Base-by-base conservation (phyloP, 1,140 invertebrate species). In the Bradynema listronoti region DNA sequence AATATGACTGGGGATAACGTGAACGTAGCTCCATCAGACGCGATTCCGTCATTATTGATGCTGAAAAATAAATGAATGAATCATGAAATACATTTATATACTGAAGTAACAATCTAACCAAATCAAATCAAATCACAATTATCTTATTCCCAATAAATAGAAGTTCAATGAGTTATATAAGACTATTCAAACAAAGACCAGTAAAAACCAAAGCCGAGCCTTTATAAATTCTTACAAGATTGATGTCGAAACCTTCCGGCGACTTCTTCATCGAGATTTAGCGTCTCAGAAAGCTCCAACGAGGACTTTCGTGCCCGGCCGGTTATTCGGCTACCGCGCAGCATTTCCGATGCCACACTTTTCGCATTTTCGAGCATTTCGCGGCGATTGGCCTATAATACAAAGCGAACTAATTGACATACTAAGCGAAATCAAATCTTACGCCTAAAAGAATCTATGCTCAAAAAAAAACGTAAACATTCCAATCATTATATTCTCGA, bases 311-410 rank as follows among this genome's bases (percentile, higher is more conserved):
- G 16, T 34, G 34, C 34, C 5, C 27, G 16, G 4, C 27, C 16
- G 27, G 16, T 50, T 19, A 50, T 30, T 27, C 11, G 25, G 11
- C 36, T 52, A 0, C 59, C 55, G 25, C 57, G 56, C 5, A 61
- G 29, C 41, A 32, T 56, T 30, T 56, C 59, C 3, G 58, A 43
- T 3, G 59, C 59, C 24, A 22, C 56, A 47, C 36, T 61, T 33
- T 61, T 61, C 7, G 59, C 59, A 36, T 24, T 47, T 7, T 43
- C 59, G 34, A 61, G 24, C 16, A 61, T 36, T 33, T 61, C 59
- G 14, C 49, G 56, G 9, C 59, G 19, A 1, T 42, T 14, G 22
- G 56, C 30, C 56, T 58, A 27, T 57, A 58, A 47, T 22, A 47
- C 29, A 24, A 47, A 7, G 7, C 7, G 7, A 14, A 47, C 29